These are phyloP conservation scores for Lasiurus cinereus DNA, from an alignment of 2,113 vertebrate species.

Conservation along the genomic window DNA sequence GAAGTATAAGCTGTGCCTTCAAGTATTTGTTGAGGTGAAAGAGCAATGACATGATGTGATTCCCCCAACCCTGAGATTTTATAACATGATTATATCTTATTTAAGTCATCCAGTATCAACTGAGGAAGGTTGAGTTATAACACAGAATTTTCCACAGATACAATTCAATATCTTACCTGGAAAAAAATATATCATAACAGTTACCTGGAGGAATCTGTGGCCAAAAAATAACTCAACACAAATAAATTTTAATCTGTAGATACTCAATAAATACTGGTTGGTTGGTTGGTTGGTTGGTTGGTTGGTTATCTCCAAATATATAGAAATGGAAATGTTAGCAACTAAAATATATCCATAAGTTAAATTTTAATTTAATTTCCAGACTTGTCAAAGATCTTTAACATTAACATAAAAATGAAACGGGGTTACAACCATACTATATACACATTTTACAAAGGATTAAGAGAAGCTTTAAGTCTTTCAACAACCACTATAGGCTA, in stretches of 20 bases:
- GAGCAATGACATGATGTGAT: not conserved
- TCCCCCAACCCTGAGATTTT: not conserved
- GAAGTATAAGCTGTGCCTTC: not conserved
- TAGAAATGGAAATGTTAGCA: conserved; percentile 16
- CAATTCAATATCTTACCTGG: not conserved
- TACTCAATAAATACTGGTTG: conserved; percentile 20
- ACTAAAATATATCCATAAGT: conserved; percentile 5
- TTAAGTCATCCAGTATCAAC: conserved; percentile 21
- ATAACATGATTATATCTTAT: conserved; percentile 16
- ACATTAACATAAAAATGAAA: conserved; percentile 60
- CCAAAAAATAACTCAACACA: conserved; percentile 12
- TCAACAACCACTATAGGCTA: conserved; percentile 17
- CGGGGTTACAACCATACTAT: conserved; percentile 8
- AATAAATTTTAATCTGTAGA: conserved; percentile 6
- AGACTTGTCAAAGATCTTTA: conserved; percentile 37
- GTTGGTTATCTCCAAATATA: not conserved
- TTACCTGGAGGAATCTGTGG: not conserved
- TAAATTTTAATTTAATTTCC: conserved; percentile 67
- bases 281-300: not conserved
- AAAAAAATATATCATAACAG: conserved; percentile 12
- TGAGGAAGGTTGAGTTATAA: not conserved
- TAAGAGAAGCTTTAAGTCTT: conserved; percentile 32
- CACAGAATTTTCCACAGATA: not conserved
- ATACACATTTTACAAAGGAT: conserved; percentile 59
- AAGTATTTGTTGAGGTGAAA: not conserved